Percentiles rank a stretch among this genome's conserved stretches.
These are phyloP conservation scores for Willisornis vidua DNA, from an alignment of 2,113 vertebrate genomes.

Conservation along the genomic window DNA sequence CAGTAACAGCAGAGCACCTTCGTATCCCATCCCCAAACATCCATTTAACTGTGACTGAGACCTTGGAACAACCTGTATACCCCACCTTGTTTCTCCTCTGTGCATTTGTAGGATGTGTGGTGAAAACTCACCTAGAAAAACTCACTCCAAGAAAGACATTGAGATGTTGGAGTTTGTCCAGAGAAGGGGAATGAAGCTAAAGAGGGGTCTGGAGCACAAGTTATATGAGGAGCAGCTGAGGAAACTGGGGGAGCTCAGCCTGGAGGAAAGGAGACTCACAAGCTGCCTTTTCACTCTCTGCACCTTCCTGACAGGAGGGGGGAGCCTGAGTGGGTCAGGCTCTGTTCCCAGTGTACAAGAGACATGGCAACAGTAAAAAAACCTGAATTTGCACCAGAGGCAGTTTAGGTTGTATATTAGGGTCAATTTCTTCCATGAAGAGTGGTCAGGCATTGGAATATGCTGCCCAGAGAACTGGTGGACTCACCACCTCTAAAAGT, in stretches of 20 bases:
- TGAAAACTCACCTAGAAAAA: not conserved
- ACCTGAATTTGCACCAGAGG: rapidly evolving
- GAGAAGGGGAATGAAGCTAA: not conserved
- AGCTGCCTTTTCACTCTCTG: not conserved
- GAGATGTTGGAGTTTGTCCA: not conserved
- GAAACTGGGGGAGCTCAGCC: not conserved
- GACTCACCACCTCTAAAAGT: not conserved
- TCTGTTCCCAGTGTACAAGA: not conserved
- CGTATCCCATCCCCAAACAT: rapidly evolving
- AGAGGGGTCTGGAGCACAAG: not conserved
- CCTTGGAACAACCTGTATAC: rapidly evolving
- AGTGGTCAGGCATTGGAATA: not conserved
- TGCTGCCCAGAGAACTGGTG: not conserved
- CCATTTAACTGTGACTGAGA: not conserved
- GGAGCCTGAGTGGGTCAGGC: rapidly evolving
- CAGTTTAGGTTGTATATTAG: not conserved
- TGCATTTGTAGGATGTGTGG: rapidly evolving
- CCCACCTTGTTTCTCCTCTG: not conserved
- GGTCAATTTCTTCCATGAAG: not conserved
- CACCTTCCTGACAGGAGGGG: not conserved
- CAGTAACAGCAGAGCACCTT: not conserved
- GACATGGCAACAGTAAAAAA: rapidly evolving
- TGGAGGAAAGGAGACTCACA: not conserved
- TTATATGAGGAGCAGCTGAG: not conserved
- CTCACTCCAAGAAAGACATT: rapidly evolving